Evolutionary conservation across 1,140 invertebrate species (phyloP), one percentile per base, ranked within the genome.

Genomic region (Anastrepha obliqua): DNA sequence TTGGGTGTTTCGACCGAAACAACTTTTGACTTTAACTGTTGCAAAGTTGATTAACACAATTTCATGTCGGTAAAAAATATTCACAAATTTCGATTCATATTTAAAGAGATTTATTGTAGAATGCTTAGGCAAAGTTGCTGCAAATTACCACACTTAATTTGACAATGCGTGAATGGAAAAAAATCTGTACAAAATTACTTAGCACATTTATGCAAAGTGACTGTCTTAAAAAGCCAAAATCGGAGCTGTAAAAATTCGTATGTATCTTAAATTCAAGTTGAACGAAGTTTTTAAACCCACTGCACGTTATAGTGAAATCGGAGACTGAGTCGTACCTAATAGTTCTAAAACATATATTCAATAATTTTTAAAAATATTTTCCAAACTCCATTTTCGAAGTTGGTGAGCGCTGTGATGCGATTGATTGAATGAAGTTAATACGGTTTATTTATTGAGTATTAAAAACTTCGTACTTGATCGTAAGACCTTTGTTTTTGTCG

Each of bases 201-300:
- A 81, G 74, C 74, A 81, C 13, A 81, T 81, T 81, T 81, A 81
- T 81, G 74, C 51, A 81, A 81, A 81, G 74, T 81, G 74, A 9
- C 3, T 58, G 74, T 8, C 74, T 11, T 15, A 29, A 51, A 58
- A 8, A 13, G 74, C 17, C 47, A 11, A 81, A 81, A 29, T 29
- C 55, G 74, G 9, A 2, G 17, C 4, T 51, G 7, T 17, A 74
- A 74, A 9, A 62, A 62, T 62, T 62, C 29, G 29, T 29, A 29
- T 29, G 29, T 29, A 29, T 29, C 29, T 29, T 29, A 29, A 29
- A 29, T 29, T 29, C 29, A 29, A 29, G 29, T 29, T 29, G 29
- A 29, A 0, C 29, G 29, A 29, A 0, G 29, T 29, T 29, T 29
- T 29, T 29, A 29, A 29, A 29, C 29, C 29, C 29, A 29, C 0